A percentile compares a stretch with the other conserved stretches of the same genome.
phyloP scores from a whole-genome alignment of 1,140 invertebrate genomes.

The Drosophila miranda region DNA sequence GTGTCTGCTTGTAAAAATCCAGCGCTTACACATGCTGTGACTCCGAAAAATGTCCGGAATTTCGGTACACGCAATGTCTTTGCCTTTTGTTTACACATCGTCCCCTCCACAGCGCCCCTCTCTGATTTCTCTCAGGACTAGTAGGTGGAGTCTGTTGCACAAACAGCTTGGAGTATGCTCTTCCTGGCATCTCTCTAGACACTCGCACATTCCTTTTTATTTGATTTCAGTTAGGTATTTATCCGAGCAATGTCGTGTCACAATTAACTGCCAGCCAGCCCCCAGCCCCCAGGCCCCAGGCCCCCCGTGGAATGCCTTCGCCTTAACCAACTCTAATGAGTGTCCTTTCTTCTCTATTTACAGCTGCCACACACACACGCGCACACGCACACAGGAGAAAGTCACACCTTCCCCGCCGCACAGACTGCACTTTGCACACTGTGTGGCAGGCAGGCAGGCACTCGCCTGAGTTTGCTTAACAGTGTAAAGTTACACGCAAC shows the following conservation, averaged over 20 bases:
- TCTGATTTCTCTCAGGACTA: not conserved
- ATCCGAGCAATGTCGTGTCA: constrained; percentile 54
- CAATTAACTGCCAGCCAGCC: constrained; percentile 60
- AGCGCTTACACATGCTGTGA: constrained; percentile 78
- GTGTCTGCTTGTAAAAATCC: constrained; percentile 57
- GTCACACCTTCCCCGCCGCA: constrained; percentile 19
- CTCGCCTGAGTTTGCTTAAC: constrained; percentile 70
- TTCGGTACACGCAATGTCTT: constrained; percentile 74
- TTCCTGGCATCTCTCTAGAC: constrained; percentile 9
- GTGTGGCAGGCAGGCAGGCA: constrained; percentile 22
- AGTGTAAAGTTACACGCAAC: constrained; percentile 79
- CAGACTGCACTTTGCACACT: constrained; percentile 9
- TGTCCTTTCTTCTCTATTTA: constrained; percentile 55
- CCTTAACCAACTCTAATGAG: constrained; percentile 35
- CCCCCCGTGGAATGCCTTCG: not conserved
- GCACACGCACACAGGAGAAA: constrained; percentile 10
- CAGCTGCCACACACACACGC: constrained; percentile 43
- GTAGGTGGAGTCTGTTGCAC: not conserved
- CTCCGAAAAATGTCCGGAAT: constrained; percentile 78
- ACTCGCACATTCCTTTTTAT: constrained; percentile 25
- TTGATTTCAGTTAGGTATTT: constrained; percentile 45
- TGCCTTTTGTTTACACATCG: constrained; percentile 70
- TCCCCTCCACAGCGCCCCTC: constrained; percentile 8
- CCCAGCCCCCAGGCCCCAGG: not conserved
- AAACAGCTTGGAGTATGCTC: constrained; percentile 10